Evolutionary conservation across 2,888 invertebrate species (phyloP).

Genomic region (Buathra laborator): DNA sequence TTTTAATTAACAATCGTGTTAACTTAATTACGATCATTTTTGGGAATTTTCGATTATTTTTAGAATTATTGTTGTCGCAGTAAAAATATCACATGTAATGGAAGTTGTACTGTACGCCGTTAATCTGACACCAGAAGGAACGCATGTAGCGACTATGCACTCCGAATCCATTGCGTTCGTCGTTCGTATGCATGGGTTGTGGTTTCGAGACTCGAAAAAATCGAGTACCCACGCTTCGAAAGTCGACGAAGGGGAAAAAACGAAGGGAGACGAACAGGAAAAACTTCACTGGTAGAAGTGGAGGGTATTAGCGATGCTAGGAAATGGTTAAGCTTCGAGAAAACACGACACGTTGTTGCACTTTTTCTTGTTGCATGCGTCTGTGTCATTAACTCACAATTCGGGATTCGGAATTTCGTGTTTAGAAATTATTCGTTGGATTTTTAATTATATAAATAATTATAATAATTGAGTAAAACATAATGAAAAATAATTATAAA

Average conservation of each 20-base stretch:
- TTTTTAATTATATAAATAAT: not conserved
- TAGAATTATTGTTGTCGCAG: too few relatives aligned
- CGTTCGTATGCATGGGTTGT: constrained; percentile 8
- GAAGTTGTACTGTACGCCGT: not conserved
- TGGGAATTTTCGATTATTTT: too few relatives aligned
- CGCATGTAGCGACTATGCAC: constrained; percentile 32
- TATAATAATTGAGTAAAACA: not conserved
- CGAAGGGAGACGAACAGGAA: not conserved
- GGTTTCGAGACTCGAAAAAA: constrained; percentile 56
- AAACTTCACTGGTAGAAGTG: not conserved
- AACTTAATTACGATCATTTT: too few relatives aligned
- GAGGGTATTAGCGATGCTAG: not conserved
- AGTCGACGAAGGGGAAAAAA: constrained; percentile 7
- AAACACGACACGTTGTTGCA: not conserved
- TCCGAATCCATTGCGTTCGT: not conserved
- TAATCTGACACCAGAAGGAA: not conserved
- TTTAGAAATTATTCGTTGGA: too few relatives aligned
- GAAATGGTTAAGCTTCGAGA: constrained; percentile 1
- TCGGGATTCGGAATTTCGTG: too few relatives aligned
- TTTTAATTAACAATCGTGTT: too few relatives aligned
- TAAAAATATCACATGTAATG: too few relatives aligned
- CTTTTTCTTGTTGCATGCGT: not conserved
- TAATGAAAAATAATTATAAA: too few relatives aligned
- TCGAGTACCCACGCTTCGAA: constrained; percentile 59
- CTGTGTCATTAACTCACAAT: not conserved